phyloP scores from a whole-genome alignment of 2,797 vertebrate species.

The Harpagifer antarcticus region DNA sequence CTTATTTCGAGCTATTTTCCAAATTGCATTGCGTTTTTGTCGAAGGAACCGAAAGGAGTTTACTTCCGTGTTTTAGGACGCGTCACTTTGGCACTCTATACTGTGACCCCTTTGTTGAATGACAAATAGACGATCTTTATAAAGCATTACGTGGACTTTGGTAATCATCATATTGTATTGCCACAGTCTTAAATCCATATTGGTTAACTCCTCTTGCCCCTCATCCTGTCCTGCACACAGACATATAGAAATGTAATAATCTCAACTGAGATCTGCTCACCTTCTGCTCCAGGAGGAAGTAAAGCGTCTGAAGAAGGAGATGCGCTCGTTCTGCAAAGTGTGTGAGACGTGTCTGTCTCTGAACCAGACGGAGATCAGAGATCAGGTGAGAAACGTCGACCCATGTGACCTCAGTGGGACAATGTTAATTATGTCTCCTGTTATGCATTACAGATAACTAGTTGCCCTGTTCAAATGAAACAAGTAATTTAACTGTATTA shows the following conservation, averaged over 20 bases:
- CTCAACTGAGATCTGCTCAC: not conserved
- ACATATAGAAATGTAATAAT: not conserved
- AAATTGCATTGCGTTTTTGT: no score
- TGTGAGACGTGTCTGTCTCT: constrained; percentile 88
- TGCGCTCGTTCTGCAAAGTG: constrained; percentile 81
- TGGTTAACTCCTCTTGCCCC: not conserved
- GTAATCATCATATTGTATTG: not conserved
- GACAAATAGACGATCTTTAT: no score
- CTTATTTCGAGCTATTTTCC: no score
- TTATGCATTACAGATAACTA: no score
- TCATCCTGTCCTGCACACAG: not conserved
- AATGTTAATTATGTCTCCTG: no score
- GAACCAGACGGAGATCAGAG: constrained; percentile 78
- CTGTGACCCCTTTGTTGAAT: no score
- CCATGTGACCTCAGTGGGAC: not conserved
- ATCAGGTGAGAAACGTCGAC: constrained; percentile 75
- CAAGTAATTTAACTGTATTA: no score
- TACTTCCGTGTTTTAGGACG: no score
- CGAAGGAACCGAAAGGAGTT: no score
- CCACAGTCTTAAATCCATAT: not conserved
- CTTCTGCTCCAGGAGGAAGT: constrained; percentile 77
- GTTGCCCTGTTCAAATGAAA: no score
- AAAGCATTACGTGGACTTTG: not conserved
- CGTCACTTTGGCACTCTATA: not conserved
- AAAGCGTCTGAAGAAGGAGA: constrained; percentile 75